Conservation (phyloP, 2,797 vertebrate species). For the Erithacus rubecula region DNA sequence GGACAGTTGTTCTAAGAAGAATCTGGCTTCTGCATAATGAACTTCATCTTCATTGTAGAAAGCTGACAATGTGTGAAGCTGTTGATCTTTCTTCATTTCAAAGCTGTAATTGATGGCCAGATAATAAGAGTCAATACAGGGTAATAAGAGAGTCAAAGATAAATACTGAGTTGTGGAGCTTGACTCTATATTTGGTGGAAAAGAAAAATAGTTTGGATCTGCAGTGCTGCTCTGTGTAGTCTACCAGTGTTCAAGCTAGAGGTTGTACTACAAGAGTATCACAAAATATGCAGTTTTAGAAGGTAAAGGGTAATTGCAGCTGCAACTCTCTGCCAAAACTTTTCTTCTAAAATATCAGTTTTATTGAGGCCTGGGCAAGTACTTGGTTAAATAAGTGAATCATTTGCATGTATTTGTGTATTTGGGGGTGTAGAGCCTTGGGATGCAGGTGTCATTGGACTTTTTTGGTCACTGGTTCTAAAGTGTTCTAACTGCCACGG, state of each 20-base stretch:
- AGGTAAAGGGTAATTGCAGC: neutral
- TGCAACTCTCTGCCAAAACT: neutral
- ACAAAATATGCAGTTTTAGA: neutral
- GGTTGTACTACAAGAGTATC: neutral
- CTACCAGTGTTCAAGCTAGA: neutral
- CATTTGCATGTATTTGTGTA: neutral
- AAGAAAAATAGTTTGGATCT: neutral
- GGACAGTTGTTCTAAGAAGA: neutral
- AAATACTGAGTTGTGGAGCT: neutral
- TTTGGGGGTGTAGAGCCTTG: neutral
- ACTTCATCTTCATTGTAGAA: constrained; percentile 1
- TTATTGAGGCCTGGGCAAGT: neutral
- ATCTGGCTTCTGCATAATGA: constrained; percentile 5
- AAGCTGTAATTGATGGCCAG: constrained; percentile 9
- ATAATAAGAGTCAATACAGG: constrained; percentile 16
- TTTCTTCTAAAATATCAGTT: neutral
- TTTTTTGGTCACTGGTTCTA: neutral
- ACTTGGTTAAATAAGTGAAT: neutral
- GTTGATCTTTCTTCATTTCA: constrained; percentile 26
- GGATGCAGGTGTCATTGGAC: neutral
- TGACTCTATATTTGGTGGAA: neutral
- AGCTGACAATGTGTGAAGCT: constrained; percentile 19
- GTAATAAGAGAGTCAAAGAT: neutral
- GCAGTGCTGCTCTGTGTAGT: neutral
- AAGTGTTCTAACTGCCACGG: neutral